Conservation (phyloP, 1,140 invertebrate genomes). For the Drosophila bocqueti region DNA sequence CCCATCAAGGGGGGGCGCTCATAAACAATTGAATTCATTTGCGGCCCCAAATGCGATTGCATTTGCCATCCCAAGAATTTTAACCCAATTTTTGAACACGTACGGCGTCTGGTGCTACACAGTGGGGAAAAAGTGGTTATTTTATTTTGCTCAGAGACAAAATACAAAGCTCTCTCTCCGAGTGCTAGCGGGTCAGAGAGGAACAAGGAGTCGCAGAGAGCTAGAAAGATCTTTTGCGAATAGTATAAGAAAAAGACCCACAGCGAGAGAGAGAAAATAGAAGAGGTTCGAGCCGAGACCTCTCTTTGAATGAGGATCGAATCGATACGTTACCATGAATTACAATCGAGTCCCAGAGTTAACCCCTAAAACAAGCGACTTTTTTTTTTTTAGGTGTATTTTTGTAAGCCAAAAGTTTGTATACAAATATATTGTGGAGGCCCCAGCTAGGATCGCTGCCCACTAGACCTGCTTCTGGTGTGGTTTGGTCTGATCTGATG, state of each 20-base stretch:
- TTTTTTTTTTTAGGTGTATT: not conserved
- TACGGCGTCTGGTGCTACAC: not conserved
- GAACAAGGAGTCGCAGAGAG: no score
- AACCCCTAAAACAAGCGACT: not conserved
- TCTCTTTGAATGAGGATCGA: no score
- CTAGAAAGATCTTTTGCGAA: no score
- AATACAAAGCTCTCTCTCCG: no score
- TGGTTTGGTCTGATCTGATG: no score
- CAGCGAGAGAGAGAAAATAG: no score
- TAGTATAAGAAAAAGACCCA: no score
- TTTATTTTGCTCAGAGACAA: not conserved
- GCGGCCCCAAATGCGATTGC: slow-evolving; percentile 49
- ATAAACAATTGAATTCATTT: slow-evolving; percentile 57
- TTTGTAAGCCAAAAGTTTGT: slow-evolving; percentile 2
- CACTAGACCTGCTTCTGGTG: not conserved
- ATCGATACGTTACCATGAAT: no score
- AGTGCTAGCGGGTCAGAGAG: no score
- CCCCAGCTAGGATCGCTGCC: not conserved
- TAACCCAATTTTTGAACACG: slow-evolving; percentile 56
- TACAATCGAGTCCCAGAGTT: no score
- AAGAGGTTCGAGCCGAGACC: no score
- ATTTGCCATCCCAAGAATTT: slow-evolving; percentile 34
- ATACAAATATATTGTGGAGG: not conserved
- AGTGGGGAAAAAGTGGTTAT: not conserved
- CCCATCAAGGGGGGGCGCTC: slow-evolving; percentile 41